A percentile compares a stretch with the other conserved stretches of the same genome.
Evolutionary conservation across 2,888 invertebrate genomes (phyloP).

Genomic region (Synanthedon myopaeformis): DNA sequence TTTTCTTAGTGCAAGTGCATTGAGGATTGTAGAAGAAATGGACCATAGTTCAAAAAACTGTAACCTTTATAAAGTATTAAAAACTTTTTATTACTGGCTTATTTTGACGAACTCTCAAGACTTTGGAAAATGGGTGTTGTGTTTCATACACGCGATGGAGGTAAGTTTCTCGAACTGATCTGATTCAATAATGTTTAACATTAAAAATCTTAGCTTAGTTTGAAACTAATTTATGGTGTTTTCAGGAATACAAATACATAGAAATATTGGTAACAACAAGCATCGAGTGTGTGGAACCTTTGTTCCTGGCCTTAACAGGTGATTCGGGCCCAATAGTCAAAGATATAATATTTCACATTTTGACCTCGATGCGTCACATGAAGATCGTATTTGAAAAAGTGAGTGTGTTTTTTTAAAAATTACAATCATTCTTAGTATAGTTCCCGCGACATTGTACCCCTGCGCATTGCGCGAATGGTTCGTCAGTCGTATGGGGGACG

Average conservation of each 20-base stretch:
- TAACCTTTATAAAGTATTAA: no score
- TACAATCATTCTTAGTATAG: neutral
- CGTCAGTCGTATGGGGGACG: no score
- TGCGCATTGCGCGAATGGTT: no score
- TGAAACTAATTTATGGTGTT: slow-evolving; percentile 6
- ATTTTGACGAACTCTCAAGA: slow-evolving; percentile 73
- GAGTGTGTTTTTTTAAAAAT: slow-evolving; percentile 6
- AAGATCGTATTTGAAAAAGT: slow-evolving; percentile 74
- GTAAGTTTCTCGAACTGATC: slow-evolving; percentile 16
- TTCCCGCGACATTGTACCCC: no score
- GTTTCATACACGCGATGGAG: slow-evolving; percentile 75
- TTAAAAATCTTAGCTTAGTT: neutral
- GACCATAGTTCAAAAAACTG: no score
- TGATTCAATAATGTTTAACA: neutral
- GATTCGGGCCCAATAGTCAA: slow-evolving; percentile 65
- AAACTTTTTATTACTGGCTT: slow-evolving; percentile 57
- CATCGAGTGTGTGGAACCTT: slow-evolving; percentile 67
- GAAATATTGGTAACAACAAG: slow-evolving; percentile 73
- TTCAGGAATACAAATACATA: slow-evolving; percentile 62
- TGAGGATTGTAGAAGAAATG: no score
- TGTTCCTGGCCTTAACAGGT: slow-evolving; percentile 68
- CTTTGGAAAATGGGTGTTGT: slow-evolving; percentile 75
- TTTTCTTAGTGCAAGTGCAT: no score
- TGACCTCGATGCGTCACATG: slow-evolving; percentile 72
- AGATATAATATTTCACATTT: slow-evolving; percentile 74